Base-by-base conservation (phyloP, 2,888 invertebrate species). In the Hypomecis atomaria region DNA sequence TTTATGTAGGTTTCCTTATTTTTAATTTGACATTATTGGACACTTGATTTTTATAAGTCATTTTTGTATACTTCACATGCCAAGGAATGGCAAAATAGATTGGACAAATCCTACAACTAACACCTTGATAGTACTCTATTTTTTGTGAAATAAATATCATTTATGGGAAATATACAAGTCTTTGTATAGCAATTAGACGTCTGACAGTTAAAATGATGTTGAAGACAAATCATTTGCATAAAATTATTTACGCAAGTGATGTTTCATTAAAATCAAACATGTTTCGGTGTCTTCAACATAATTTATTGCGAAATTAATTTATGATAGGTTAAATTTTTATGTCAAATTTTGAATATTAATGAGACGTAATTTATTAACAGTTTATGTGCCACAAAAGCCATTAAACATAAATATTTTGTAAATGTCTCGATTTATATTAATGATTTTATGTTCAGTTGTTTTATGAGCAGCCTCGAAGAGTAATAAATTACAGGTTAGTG, bases 241-340 rank as follows among this genome's bases (percentile, higher is more conserved):
- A 69, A 72, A 2, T 74, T 72, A 71, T 50, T 66, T 58, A 66
- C 48, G 71, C 71, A 72, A 69, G 70, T 62, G 71, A 69, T 67
- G 62, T 59, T 52, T 73, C 72, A 74, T 76, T 76, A 74, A 74
- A 72, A 73, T 68, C 68, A 69, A 71, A 73, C 73, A 74, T 67
- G 71, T 73, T 69, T 69, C 69, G 64, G 78, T 76, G 81, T 81
- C 70, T 72, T 70, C 73, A 69, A 77, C 77, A 77, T 77, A 78
- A 81, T 83, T 82, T 84, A 84, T 80, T 76, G 74, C 78, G 73
- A 79, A 78, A 78, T 76, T 79, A 79, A 84, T 84, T 84, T 84
- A 85, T 84, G 69, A 71, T 67, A 66, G 77, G 78, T 74, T 76
- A 76, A 77, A 70, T 81, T 81, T 81, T 78, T 80, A 80, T 82